Evolutionary conservation across 2,113 vertebrate species (phyloP), one percentile per base, ranked within the genome.

Genomic region (Cottus gobio): DNA sequence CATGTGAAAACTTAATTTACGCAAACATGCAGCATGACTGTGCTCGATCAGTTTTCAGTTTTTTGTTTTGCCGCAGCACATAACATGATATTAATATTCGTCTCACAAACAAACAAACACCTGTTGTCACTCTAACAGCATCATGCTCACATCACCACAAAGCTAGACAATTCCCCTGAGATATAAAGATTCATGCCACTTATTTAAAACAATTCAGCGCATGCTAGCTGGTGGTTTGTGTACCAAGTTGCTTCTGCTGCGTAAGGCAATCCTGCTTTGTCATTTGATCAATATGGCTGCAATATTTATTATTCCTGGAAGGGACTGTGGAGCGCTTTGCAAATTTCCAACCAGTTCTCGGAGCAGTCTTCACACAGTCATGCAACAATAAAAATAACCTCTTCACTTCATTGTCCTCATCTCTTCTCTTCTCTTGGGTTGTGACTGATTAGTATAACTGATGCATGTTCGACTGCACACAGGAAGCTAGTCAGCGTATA

Each of bases 211-310:
- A 75, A 61, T 44, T 79, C 15, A 48, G 60, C 52, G 50, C 79
- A 15, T 20, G 31, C 58, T 69, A 50, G 71, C 57, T 67, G 81
- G 58, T 84, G 77, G 85, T 85, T 84, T 81, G 73, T 84, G 80
- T 18, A 67, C 83, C 57, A 75, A 60, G 85, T 39, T 31, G 81
- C 61, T 57, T 80, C 81, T 85, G 89, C 82, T 86, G 78, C 66
- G 75, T 71, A 66, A 73, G 76, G 82, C 81, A 87, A 81, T 82
- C 70, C 84, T 79, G 81, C 86, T 83, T 77, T 87, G 89, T 87
- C 90, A 91, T 89, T 81, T 87, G 87, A 92, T 91, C 89, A 90
- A 90, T 85, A 81, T 80, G 79, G 87, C 81, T 87, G 80, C 70
- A 68, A 85, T 88, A 88, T 88, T 84, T 85, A 93, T 90, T 71